These are phyloP conservation scores for Arvicanthis niloticus DNA, from an alignment of 2,113 vertebrate species.

Conservation along the genomic window DNA sequence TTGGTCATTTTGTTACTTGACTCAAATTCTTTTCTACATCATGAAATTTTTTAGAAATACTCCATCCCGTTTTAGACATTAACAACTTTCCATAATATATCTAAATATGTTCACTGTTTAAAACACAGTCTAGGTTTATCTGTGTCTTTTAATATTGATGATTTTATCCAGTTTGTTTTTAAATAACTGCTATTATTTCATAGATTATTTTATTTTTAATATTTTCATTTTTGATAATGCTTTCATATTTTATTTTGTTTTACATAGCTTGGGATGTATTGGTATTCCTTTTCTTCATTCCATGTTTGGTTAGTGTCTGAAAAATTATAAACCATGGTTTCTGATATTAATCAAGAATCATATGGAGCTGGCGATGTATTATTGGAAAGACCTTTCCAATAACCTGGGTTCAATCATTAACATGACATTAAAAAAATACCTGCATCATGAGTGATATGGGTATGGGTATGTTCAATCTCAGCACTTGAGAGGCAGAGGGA, in stretches of 20 bases:
- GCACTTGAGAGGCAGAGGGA: not conserved
- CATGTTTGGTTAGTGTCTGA: not conserved
- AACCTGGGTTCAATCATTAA: not conserved
- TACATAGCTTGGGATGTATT: not conserved
- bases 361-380: not conserved
- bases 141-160: not conserved
- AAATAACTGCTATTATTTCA: not conserved
- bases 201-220: not conserved
- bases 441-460: not conserved
- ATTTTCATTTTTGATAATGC: not conserved
- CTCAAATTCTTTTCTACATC: not conserved
- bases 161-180: not conserved
- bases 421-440: not conserved
- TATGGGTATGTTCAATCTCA: fast-evolving
- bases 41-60: not conserved
- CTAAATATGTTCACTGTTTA: not conserved
- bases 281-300: not conserved
- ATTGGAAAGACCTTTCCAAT: not conserved
- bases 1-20: not conserved
- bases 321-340: not conserved
- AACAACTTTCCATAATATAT: not conserved
- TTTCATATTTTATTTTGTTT: not conserved
- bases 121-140: not conserved
- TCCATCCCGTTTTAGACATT: not conserved
- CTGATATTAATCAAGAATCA: not conserved